Evolutionary conservation across 1,140 invertebrate genomes (phyloP).

Genomic region (Melanaphis sacchari): DNA sequence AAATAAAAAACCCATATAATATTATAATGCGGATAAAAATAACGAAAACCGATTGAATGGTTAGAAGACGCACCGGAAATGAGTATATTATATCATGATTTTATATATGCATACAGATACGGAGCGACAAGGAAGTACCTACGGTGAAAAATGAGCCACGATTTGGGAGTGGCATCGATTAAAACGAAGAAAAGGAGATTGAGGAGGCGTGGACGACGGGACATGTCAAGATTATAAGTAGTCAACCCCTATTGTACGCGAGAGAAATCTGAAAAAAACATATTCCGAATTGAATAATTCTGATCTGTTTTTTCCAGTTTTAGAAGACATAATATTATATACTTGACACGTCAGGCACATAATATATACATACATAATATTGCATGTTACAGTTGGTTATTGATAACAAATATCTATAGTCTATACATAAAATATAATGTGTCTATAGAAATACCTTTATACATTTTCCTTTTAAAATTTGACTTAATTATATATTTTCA

Average conservation of each 20-base stretch:
- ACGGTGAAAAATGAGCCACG: conserved; percentile 5
- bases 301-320: not conserved
- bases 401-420: not conserved
- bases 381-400: not conserved
- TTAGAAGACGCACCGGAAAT: conserved; percentile 37
- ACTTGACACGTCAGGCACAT: not conserved
- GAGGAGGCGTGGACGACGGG: conserved; percentile 44
- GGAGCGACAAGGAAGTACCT: conserved; percentile 21
- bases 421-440: not conserved
- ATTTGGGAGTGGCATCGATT: conserved; percentile 50
- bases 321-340: not conserved
- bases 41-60: conserved; percentile 15
- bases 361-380: not conserved
- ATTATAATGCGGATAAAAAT: not conserved
- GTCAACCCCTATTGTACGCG: conserved; percentile 45
- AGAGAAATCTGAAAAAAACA: conserved; percentile 38
- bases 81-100: not conserved
- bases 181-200: conserved; percentile 42
- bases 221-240: conserved; percentile 30
- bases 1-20: conserved; percentile 10
- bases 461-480: not conserved
- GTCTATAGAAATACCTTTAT: not conserved
- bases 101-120: not conserved
- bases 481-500: conserved; percentile 12
- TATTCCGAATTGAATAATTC: conserved; percentile 12